Evolutionary conservation across 1,140 invertebrate species (phyloP).

Genomic region (Eumeta japonica): DNA sequence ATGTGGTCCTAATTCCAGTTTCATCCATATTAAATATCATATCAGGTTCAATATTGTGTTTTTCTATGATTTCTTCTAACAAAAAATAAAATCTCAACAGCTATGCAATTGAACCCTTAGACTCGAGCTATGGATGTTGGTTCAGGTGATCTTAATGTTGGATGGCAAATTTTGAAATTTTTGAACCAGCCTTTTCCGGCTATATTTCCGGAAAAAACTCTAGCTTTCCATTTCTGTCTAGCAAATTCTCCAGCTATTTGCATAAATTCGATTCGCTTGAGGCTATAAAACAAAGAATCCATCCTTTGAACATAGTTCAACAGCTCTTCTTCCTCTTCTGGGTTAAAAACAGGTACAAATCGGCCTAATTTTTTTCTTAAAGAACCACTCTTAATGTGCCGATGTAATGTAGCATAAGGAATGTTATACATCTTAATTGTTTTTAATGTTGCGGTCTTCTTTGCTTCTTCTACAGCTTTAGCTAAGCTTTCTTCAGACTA

Average conservation of each 20-base stretch:
- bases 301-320: conserved; percentile 3
- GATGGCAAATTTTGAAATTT: conserved; percentile 2
- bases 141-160: conserved; percentile 3
- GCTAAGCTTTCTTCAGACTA: conserved; percentile 2
- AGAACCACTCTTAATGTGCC: background rate
- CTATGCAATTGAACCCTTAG: conserved; percentile 5
- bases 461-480: background rate
- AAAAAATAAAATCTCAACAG: conserved; percentile 7
- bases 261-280: conserved; percentile 4
- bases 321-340: conserved; percentile 3
- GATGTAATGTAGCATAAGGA: conserved; percentile 4
- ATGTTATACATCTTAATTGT: conserved; percentile 7
- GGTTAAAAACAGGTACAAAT: conserved; percentile 3
- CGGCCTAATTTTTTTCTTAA: conserved; percentile 5
- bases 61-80: conserved; percentile 14
- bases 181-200: conserved; percentile 6
- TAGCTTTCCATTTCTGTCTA: conserved; percentile 2
- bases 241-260: background rate
- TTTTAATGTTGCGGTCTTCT: background rate
- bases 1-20: conserved; percentile 22
- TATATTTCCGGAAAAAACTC: conserved; percentile 2
- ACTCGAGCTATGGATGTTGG: conserved; percentile 4
- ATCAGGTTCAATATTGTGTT: conserved; percentile 6
- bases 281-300: conserved; percentile 7
- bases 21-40: conserved; percentile 20